These are phyloP conservation scores for Drosophila falleni DNA, from an alignment of 2,888 invertebrate genomes.

Conservation along the genomic window DNA sequence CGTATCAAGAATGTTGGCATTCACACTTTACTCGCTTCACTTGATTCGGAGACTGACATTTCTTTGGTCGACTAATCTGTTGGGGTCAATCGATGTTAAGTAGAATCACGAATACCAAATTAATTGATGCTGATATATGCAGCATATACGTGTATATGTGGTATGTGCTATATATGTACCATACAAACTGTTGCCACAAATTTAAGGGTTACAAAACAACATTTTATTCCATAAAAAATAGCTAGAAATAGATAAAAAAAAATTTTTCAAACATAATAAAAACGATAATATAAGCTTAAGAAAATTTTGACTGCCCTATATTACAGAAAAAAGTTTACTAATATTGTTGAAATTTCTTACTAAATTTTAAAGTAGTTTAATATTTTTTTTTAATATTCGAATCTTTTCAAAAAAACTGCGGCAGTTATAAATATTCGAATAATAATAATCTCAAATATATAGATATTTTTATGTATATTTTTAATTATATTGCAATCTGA, in stretches of 20 bases:
- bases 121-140: slow-evolving; percentile 85
- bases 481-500: too few relatives aligned
- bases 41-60: slow-evolving; percentile 44
- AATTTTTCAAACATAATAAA: too few relatives aligned
- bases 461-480: too few relatives aligned
- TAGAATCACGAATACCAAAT: slow-evolving; percentile 86
- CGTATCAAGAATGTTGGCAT: slow-evolving; percentile 46
- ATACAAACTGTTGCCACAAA: neutral
- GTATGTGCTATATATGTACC: neutral
- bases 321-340: too few relatives aligned
- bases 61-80: slow-evolving; percentile 84
- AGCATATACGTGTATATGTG: slow-evolving; percentile 4
- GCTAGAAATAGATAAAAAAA: neutral
- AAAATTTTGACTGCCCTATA: too few relatives aligned
- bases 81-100: slow-evolving; percentile 86
- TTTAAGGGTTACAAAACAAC: neutral
- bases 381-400: too few relatives aligned
- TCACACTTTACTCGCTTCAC: slow-evolving; percentile 22
- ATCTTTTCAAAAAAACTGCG: too few relatives aligned
- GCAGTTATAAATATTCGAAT: too few relatives aligned
- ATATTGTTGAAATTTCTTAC: too few relatives aligned
- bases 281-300: too few relatives aligned
- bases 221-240: neutral
- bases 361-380: too few relatives aligned
- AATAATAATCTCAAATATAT: too few relatives aligned